Conservation (phyloP, 2,113 vertebrate genomes). For the Daboia siamensis region DNA sequence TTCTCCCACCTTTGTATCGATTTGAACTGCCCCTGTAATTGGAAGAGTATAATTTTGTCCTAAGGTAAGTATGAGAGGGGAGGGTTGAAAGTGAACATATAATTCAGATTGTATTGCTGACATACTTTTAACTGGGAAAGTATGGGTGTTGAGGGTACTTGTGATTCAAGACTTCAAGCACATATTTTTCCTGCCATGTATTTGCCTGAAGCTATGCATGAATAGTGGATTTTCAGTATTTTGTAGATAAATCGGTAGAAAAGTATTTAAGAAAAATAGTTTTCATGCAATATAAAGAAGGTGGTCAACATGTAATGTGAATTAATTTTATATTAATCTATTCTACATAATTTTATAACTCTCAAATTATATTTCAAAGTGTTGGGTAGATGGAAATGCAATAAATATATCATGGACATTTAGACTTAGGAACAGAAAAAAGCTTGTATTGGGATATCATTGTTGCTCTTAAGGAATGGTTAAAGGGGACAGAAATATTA, state of each 20-base stretch:
- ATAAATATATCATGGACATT: background rate
- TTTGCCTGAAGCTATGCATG: conserved; percentile 55
- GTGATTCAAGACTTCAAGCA: conserved; percentile 49
- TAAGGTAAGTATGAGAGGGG: conserved; percentile 61
- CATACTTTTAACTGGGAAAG: conserved; percentile 51
- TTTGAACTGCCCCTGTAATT: conserved; percentile 72
- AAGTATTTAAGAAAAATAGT: conserved; percentile 35
- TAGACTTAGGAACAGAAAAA: background rate
- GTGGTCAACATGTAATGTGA: conserved; percentile 8
- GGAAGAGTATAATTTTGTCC: conserved; percentile 71
- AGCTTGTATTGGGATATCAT: background rate
- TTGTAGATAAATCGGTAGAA: conserved; percentile 37
- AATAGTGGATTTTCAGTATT: conserved; percentile 37
- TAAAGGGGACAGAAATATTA: background rate
- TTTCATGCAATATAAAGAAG: conserved; percentile 9
- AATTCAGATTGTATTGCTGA: conserved; percentile 49
- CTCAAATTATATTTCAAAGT: background rate
- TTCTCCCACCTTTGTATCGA: conserved; percentile 71
- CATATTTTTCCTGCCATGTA: conserved; percentile 47
- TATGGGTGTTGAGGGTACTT: conserved; percentile 36
- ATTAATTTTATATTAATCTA: conserved; percentile 19
- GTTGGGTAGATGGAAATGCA: background rate
- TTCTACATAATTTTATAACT: background rate
- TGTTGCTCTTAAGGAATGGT: background rate
- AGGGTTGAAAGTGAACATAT: conserved; percentile 36